phyloP scores from a whole-genome alignment of 2,797 vertebrate genomes.

The Acanthopagrus latus region DNA sequence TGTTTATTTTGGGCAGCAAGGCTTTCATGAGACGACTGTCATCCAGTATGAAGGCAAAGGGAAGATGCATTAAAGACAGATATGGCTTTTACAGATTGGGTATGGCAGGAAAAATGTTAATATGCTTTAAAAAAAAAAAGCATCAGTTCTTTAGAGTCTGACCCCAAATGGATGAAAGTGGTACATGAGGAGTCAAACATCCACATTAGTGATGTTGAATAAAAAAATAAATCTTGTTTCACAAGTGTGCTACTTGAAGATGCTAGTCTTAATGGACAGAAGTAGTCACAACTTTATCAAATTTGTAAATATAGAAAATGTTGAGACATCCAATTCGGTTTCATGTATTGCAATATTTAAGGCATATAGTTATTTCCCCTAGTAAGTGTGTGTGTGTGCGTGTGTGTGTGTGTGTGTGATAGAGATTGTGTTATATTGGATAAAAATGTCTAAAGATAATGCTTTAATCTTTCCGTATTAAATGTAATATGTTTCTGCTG shows the following conservation, averaged over 20 bases:
- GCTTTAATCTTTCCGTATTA: not conserved
- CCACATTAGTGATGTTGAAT: not conserved
- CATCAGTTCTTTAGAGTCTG: not conserved
- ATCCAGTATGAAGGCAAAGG: not conserved
- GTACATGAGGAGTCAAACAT: not conserved
- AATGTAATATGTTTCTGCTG: not conserved
- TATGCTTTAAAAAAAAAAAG: not conserved
- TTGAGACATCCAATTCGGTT: not conserved
- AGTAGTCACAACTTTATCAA: not conserved
- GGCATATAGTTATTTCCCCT: not conserved
- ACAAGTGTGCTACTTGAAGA: too few relatives aligned
- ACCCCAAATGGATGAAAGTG: not conserved
- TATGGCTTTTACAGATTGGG: not conserved
- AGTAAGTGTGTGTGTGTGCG: too few relatives aligned
- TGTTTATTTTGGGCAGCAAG: not conserved
- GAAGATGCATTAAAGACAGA: not conserved
- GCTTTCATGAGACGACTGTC: not conserved
- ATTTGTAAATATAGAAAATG: not conserved
- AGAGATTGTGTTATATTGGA: not conserved
- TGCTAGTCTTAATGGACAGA: too few relatives aligned
- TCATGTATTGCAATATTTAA: not conserved
- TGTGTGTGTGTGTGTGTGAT: too few relatives aligned
- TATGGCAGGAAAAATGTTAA: not conserved
- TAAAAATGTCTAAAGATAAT: not conserved
- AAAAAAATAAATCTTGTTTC: too few relatives aligned